Evolutionary conservation across 2,888 invertebrate genomes (phyloP), one percentile per base, ranked within the genome.

Genomic region (Mesopsocus fuscifrons): DNA sequence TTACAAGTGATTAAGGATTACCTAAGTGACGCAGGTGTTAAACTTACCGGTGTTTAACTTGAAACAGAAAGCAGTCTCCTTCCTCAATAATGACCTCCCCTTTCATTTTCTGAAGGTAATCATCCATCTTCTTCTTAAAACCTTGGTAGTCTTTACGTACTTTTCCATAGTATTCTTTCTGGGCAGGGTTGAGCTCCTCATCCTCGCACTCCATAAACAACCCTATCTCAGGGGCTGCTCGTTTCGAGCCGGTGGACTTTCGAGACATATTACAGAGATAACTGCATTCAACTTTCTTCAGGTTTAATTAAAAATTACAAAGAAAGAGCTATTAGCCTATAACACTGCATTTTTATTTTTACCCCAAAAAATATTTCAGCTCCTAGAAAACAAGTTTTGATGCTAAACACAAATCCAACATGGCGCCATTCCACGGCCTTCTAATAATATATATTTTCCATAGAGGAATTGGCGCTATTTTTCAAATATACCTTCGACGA

Each of bases 121-220:
- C 65, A 53, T 74, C 72, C 1, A 77, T 55, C 46, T 72, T 72
- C 47, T 60, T 66, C 49, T 71, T 71, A 40, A 77, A 68, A 45
- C 70, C 73, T 53, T 71, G 69, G 51, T 76, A 75, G 52, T 81
- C 79, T 47, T 71, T 69, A 48, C 75, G 69, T 6, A 72, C 69
- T 57, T 69, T 68, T 49, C 71, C 70, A 49, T 69, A 72, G 1
- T 70, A 69, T 34, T 70, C 67, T 15, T 71, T 55, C 56, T 82
- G 82, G 2, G 65, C 68, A 42, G 74, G 69, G 1, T 74, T 72
- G 1, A 82, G 61, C 34, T 76, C 76, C 47, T 84, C 83, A 30
- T 75, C 71, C 67, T 71, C 74, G 54, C 75, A 77, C 50, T 80
- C 79, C 55, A 84, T 64, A 45, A 74, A 71, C 40, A 78, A 43